Evolutionary conservation across 2,113 vertebrate species (phyloP).

Genomic region (Chamaea fasciata): DNA sequence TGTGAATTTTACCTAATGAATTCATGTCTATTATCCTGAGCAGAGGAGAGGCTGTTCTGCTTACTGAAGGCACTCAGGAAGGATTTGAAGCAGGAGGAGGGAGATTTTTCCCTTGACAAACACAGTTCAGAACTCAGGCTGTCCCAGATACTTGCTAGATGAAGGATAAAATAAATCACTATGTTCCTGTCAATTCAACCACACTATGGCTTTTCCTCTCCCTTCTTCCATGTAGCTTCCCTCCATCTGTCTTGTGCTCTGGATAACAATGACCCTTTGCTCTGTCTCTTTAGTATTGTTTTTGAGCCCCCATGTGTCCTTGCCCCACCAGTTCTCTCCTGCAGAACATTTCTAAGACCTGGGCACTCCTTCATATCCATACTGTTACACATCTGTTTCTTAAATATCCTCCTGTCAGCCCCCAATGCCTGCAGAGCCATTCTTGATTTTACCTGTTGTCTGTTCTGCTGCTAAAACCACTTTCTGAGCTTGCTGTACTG

Average conservation of each 20-base stretch:
- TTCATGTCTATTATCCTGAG: neutral
- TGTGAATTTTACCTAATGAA: neutral
- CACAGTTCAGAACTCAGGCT: neutral
- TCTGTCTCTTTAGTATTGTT: neutral
- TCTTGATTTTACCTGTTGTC: neutral
- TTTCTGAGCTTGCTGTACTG: neutral
- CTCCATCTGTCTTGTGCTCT: neutral
- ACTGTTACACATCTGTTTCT: neutral
- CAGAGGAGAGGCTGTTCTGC: neutral
- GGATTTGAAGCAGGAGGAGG: neutral
- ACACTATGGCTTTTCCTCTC: neutral
- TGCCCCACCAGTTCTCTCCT: neutral
- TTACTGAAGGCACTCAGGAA: neutral
- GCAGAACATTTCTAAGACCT: neutral
- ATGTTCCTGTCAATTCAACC: neutral
- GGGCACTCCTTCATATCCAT: rapidly evolving
- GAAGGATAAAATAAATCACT: neutral
- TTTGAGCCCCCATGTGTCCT: neutral
- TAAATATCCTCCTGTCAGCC: neutral
- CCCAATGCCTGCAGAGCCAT: neutral
- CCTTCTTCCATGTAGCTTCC: neutral
- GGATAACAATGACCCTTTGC: neutral
- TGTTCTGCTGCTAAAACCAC: neutral
- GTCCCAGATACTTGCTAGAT: neutral
- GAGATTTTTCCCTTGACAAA: neutral